phyloP scores from a whole-genome alignment of 2,797 vertebrate species.

The Anguilla anguilla region DNA sequence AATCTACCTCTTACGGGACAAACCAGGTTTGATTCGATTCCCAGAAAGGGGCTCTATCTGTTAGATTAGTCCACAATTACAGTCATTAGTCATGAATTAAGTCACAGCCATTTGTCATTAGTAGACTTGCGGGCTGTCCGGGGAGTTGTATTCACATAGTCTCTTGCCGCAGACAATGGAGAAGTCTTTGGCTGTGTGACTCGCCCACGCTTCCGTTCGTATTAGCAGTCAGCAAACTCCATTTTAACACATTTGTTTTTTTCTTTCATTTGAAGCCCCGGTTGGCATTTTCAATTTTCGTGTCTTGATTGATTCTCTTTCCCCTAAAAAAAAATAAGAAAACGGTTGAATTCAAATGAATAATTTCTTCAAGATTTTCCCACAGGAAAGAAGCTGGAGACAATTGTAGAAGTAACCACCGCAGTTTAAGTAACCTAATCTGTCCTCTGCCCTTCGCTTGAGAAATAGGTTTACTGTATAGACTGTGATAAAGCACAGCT shows the following conservation, averaged over 20 bases:
- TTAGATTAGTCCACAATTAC: not conserved
- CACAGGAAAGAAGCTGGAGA: not conserved
- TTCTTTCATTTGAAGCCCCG: not conserved
- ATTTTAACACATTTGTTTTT: not conserved
- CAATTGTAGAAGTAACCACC: not conserved
- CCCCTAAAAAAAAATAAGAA: not conserved
- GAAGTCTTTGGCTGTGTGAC: not conserved
- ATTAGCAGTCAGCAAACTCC: not conserved
- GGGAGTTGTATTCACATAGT: not conserved
- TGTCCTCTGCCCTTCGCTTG: not conserved
- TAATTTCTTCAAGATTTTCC: not conserved
- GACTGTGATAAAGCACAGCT: not conserved
- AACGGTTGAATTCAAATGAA: not conserved
- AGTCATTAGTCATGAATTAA: not conserved
- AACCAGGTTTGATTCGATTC: not conserved
- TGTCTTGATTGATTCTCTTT: not conserved
- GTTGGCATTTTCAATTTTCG: not conserved
- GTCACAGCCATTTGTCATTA: not conserved
- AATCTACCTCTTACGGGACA: not conserved
- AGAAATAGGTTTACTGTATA: not conserved
- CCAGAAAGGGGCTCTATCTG: not conserved
- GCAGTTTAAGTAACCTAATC: not conserved
- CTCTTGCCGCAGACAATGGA: not conserved
- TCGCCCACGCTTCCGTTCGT: not conserved
- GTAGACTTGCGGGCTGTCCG: not conserved